Percentiles rank a stretch among this genome's conserved stretches.
Evolutionary conservation across 2,888 invertebrate genomes (phyloP).

Genomic region (Opisthograptis luteolata): DNA sequence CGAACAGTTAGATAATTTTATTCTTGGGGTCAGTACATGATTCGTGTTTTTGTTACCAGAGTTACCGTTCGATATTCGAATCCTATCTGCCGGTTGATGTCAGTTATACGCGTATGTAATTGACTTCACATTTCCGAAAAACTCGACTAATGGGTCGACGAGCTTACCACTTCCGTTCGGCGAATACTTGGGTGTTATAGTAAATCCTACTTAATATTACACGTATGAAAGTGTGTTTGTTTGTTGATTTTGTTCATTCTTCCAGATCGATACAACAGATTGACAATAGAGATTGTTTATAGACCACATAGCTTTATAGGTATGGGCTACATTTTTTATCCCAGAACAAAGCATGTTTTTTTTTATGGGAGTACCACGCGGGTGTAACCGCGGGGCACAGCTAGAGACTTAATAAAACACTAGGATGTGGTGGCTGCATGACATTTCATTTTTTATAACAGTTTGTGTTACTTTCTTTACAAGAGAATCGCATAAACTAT

Average conservation of each 20-base stretch:
- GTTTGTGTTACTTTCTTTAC: constrained; percentile 14
- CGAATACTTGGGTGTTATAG: constrained; percentile 37
- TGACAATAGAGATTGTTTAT: too few relatives aligned
- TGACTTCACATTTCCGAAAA: constrained; percentile 51
- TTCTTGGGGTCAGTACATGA: constrained; percentile 58
- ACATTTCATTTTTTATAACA: constrained; percentile 22
- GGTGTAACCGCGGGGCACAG: too few relatives aligned
- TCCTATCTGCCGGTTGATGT: constrained; percentile 35
- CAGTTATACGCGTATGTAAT: constrained; percentile 56
- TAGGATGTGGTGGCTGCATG: not conserved
- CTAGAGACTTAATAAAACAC: constrained; percentile 32
- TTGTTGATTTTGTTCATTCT: too few relatives aligned
- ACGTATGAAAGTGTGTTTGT: too few relatives aligned
- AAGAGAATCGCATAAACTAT: too few relatives aligned
- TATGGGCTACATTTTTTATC: too few relatives aligned
- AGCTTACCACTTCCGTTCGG: constrained; percentile 36
- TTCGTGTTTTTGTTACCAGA: constrained; percentile 60
- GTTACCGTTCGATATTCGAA: constrained; percentile 61
- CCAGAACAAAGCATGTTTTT: too few relatives aligned
- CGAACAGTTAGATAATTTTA: constrained; percentile 71
- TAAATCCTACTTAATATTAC: too few relatives aligned
- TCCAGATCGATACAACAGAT: too few relatives aligned
- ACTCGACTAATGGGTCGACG: constrained; percentile 62
- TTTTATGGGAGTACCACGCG: too few relatives aligned
- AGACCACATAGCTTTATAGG: too few relatives aligned